Base-by-base conservation (phyloP, 2,113 vertebrate genomes). In the Labeo rohita region DNA sequence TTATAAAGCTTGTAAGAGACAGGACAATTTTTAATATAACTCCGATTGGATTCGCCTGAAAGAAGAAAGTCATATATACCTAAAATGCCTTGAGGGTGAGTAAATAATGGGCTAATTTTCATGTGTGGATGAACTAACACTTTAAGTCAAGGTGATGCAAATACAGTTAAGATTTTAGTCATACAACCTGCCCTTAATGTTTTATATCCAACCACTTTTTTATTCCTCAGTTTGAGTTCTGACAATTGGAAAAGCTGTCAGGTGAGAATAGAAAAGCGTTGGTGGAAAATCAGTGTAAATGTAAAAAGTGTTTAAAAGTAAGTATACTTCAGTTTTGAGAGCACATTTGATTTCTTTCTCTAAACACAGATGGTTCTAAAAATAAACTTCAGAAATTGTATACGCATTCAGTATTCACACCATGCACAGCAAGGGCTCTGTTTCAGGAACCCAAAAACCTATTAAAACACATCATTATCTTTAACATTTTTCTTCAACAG, bases 401-500 rank as follows among this genome's bases (percentile, higher is more conserved):
- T 23, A 28, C 12, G 36, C 6, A 12, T 78, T 63, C n/a, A 54
- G 43, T 76, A 50, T 75, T 65, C 2, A 74, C 8, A 49, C 45
- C 8, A 50, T 56, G 47, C 50, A 76, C 45, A 84, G 52, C 78
- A 43, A 75, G 49, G 12, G 21, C 10, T 65, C 54, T 23, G 28
- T 84, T 84, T 61, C 54, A 84, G 43, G 9, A 75, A 49, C 63
- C 56, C n/a, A 61, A 45, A 84, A 84, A 77, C 49, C 47, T 52
- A 54, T 56, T 84, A 47, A 84, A 84, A 75, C 50, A 43, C 34
- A 75, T 59, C 52, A 84, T 84, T 47, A 84, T 83, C 16, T 54
- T 21, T 23, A 43, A 66, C 63, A n/a, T 18, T 81, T 47, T 81
- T 75, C 23, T 52, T 50, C 9, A 28, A 23, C 0, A 0, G 10